Evolutionary conservation across 2,888 invertebrate genomes (phyloP).

Genomic region (Erpobdella octoculata): DNA sequence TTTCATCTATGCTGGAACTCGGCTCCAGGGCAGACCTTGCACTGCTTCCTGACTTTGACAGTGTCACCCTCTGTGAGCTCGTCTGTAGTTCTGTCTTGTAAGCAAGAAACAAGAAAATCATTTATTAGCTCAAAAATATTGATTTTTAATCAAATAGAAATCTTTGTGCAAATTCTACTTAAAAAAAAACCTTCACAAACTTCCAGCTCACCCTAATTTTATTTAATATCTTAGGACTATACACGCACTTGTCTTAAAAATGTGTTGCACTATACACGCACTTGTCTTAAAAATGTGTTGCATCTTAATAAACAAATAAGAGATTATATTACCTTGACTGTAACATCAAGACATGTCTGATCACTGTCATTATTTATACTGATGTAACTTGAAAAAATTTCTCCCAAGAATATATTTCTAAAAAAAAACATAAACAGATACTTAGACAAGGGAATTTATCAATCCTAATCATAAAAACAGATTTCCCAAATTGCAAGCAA

Average conservation of each 20-base stretch:
- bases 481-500: background rate
- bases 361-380: conserved; percentile 91
- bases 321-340: conserved; percentile 62
- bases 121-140: too few relatives aligned
- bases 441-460: too few relatives aligned
- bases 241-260: background rate
- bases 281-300: background rate
- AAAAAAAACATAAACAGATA: too few relatives aligned
- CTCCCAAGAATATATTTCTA: conserved; percentile 88
- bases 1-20: conserved; percentile 81
- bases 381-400: conserved; percentile 94
- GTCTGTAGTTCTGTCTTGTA: conserved; percentile 82
- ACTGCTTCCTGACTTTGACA: conserved; percentile 63
- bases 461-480: background rate
- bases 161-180: too few relatives aligned
- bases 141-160: too few relatives aligned
- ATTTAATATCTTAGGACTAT: too few relatives aligned
- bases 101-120: background rate
- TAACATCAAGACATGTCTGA: conserved; percentile 72
- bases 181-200: too few relatives aligned
- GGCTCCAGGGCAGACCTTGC: conserved; percentile 60
- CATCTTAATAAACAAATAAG: background rate
- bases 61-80: conserved; percentile 72
- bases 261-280: background rate
- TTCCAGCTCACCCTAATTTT: too few relatives aligned